Evolutionary conservation across 1,140 invertebrate genomes (phyloP).

Genomic region (Diabrotica virgifera): DNA sequence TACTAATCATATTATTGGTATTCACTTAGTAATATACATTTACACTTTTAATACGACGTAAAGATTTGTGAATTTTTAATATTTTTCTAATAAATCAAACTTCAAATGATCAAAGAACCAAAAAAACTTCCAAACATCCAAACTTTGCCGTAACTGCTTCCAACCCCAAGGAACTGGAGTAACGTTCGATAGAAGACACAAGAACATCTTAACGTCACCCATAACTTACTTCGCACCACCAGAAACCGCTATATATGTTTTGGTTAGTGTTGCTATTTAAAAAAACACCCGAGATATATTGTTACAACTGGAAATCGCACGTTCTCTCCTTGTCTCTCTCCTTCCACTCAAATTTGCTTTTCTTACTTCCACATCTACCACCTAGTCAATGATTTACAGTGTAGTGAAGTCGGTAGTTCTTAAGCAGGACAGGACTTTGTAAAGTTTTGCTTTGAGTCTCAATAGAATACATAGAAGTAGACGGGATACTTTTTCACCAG

Average conservation of each 20-base stretch:
- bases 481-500: too few species aligned
- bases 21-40: too few species aligned
- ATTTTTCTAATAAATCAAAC: too few species aligned
- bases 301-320: conserved; percentile 30
- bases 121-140: background rate
- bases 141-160: too few species aligned
- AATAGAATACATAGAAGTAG: too few species aligned
- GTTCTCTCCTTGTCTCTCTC: conserved; percentile 8
- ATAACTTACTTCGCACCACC: conserved; percentile 30
- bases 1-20: too few species aligned
- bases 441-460: too few species aligned
- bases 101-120: background rate
- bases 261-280: conserved; percentile 32
- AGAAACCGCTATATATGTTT: conserved; percentile 37
- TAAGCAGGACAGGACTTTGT: background rate
- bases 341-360: background rate
- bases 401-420: conserved; percentile 3
- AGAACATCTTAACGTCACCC: conserved; percentile 22
- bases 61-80: too few species aligned
- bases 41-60: too few species aligned
- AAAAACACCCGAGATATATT: conserved; percentile 34
- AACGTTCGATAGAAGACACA: conserved; percentile 21
- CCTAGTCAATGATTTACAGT: conserved; percentile 20
- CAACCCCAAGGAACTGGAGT: background rate
- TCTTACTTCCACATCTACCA: conserved; percentile 17